Evolutionary conservation across 1,140 invertebrate species (phyloP), one percentile per base, ranked within the genome.

Genomic region (Eulimnadia texana): DNA sequence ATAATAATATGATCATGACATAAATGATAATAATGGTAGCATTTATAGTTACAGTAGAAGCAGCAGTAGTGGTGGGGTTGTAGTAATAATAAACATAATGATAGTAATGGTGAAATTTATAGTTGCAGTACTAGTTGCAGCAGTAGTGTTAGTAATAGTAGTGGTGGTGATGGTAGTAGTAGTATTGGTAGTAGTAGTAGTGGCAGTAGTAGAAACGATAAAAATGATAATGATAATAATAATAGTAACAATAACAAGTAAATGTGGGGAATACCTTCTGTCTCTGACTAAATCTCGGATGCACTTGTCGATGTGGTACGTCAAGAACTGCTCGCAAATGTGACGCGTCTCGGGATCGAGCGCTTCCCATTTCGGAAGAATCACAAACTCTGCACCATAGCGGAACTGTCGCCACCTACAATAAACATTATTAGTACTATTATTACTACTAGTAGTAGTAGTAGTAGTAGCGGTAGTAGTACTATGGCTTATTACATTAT

Each of bases 311-410:
- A 90, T 76, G 72, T 95, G 86, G 72, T 92, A 88, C 27, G 79
- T 83, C 22, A 81, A 80, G 73, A 95, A 97, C 70, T 94, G 88
- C 64, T 93, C 87, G 69, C 91, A 91, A 52, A 90, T 83, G 63
- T 86, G 81, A 67, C 79, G 84, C 0, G 85, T 88, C 71, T 91
- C 86, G 19, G 80, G 76, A 52, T 80, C 81, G 2, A 94, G 68
- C 52, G 89, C 82, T 51, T 85, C 82, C 70, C 84, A 80, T 2
- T 81, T 70, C 1, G 89, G 87, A 49, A 92, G 68, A 16, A 77
- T 76, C 1, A 89, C 72, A 2, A 80, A 78, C 66, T 86, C 82
- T 16, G 81, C 81, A 19, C 85, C 84, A 71, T 84, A 83, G 62
- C 74, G 68, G n/a, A 74, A 67, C 49, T 73, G 70, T 50, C 76